Percentiles rank a stretch among this genome's conserved stretches.
Conservation (phyloP, 2,113 vertebrate genomes). For the Heptranchias perlo region DNA sequence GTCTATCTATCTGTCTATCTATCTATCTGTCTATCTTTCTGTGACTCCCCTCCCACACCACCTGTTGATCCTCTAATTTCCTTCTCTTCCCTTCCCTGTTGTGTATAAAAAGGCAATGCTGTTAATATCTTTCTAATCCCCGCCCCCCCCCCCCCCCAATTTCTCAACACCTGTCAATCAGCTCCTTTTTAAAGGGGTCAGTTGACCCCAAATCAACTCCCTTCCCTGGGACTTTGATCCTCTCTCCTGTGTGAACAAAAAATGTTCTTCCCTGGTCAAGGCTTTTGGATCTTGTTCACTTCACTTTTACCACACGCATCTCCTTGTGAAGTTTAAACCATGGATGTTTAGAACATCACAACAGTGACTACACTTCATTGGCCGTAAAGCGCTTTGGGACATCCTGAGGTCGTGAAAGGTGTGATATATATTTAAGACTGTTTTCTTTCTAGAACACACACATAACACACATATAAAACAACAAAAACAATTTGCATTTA, state of each 20-base stretch:
- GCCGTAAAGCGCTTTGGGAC: neutral
- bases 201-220: neutral
- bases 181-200: neutral
- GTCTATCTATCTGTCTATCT: too few relatives aligned
- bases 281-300: neutral
- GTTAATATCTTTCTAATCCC: neutral
- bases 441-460: neutral
- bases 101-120: neutral
- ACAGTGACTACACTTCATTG: neutral
- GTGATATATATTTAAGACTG: neutral
- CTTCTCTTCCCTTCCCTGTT: neutral
- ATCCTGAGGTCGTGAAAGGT: neutral
- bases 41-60: neutral
- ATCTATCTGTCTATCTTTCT: neutral
- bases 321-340: neutral
- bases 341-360: neutral
- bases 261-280: neutral
- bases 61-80: neutral
- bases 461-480: neutral
- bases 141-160: neutral
- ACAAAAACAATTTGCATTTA: neutral
- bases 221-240: neutral
- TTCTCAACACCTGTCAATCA: neutral
- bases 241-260: neutral
- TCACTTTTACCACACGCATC: neutral